Base-by-base conservation (phyloP, 2,797 vertebrate species). In the Pipistrellus pipistrellus region DNA sequence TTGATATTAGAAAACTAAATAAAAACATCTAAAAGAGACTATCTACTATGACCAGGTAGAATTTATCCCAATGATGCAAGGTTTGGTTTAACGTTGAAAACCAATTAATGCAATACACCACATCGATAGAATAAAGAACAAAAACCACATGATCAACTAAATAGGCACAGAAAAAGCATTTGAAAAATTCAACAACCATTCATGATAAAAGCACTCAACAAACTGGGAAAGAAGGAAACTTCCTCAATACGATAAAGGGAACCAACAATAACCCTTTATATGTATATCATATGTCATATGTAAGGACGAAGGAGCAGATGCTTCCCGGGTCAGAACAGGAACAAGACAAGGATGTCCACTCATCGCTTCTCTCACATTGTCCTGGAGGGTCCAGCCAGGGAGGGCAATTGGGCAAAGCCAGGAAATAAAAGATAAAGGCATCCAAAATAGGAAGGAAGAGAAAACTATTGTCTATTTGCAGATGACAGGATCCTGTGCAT, bases 31-130 rank as follows among this genome's bases (percentile, higher is more conserved):
- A 41, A 62, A 51, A 86, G 73, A 90, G n/a, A 55, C 55, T 85
- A 30, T 35, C 38, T 69, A 21, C 18, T 25, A 57, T 23, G 32
- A 57, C 41, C 81, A 92, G 53, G 51, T 32, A 35, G n/a, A 68
- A 51, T 73, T 95, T 84, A 64, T 44, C 21, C 69, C 83, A 88
- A 55, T 48, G 87, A 97, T 85, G 83, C 80, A 94, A 94, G 75
- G 78, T 59, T 53, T 96, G 69, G 83, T 75, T 95, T 88, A 92
- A 96, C 46, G 83, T 62, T 30, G 86, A 71, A 73, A 95, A 85
- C 68, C 32, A 13, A 59, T 62, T 35, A 95, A 55, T 48, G 23
- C 51, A 69, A 85, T 69, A 85, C 0, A n/a, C 14, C n/a, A 25
- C 25, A 87, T 89, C 46, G 73, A 69, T 41, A 25, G 20, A 77